phyloP scores from a whole-genome alignment of 2,888 invertebrate species.

The Busseola fusca region DNA sequence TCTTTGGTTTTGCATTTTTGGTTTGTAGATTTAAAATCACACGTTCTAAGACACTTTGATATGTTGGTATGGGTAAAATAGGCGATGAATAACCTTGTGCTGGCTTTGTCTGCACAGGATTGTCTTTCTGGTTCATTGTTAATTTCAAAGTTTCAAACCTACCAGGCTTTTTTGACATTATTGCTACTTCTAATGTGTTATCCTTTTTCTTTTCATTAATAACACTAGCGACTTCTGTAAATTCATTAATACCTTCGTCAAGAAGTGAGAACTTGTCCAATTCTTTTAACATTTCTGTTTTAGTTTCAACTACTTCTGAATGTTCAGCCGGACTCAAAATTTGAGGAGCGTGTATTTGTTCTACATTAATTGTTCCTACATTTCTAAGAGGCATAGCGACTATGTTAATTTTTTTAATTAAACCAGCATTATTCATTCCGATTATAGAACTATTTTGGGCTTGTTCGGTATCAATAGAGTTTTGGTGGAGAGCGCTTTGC shows the following conservation, averaged over 20 bases:
- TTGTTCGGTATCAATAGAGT: neutral
- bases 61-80: conserved; percentile 77
- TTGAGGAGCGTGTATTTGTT: conserved; percentile 10
- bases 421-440: conserved; percentile 55
- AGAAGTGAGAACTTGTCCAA: conserved; percentile 53
- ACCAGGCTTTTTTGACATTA: conserved; percentile 17
- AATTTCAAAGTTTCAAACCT: conserved; percentile 15
- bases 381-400: neutral
- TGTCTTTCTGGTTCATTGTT: conserved; percentile 15
- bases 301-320: conserved; percentile 48
- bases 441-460: conserved; percentile 44
- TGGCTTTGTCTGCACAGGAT: neutral
- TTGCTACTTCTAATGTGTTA: conserved; percentile 12
- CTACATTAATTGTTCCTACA: neutral
- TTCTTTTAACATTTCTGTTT: conserved; percentile 62
- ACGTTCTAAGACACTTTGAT: conserved; percentile 58
- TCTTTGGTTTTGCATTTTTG: neutral
- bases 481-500: neutral
- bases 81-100: conserved; percentile 73
- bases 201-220: conserved; percentile 9
- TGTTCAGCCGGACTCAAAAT: neutral
- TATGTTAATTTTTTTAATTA: conserved; percentile 61
- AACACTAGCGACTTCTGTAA: neutral
- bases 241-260: conserved; percentile 12
- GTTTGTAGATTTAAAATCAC: conserved; percentile 13